Evolutionary conservation across 2,797 vertebrate genomes (phyloP).

Genomic region (Phalanger gymnotis): DNA sequence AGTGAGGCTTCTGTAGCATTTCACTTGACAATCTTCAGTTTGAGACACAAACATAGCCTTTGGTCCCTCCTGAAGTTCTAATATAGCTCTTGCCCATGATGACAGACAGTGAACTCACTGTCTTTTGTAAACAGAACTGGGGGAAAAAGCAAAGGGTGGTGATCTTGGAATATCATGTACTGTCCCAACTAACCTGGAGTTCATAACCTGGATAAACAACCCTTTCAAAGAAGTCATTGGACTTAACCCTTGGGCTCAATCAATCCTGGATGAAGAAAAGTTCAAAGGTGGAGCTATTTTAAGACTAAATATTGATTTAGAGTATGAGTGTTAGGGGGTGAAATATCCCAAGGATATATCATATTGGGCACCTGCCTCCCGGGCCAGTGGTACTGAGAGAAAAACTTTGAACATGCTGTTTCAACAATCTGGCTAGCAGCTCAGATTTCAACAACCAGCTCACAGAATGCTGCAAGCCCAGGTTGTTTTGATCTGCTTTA

Average conservation of each 20-base stretch:
- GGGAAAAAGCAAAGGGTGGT: background rate
- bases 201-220: background rate
- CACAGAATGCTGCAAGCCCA: too few species aligned
- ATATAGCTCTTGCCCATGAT: accelerated
- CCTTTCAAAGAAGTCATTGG: background rate
- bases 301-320: constrained; percentile 59
- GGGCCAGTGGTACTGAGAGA: background rate
- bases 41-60: constrained; percentile 60
- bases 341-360: background rate
- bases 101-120: accelerated
- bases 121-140: background rate
- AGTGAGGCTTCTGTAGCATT: constrained; percentile 28
- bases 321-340: background rate
- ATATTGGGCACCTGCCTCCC: background rate
- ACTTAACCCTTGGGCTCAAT: constrained; percentile 5
- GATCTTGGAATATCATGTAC: accelerated
- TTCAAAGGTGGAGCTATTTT: constrained; percentile 19
- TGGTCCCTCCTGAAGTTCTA: background rate
- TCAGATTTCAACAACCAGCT: too few species aligned
- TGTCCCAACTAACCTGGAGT: background rate
- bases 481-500: too few species aligned
- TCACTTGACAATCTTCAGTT: constrained; percentile 17
- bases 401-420: background rate
- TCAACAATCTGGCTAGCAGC: too few species aligned
- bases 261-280: constrained; percentile 32